Evolutionary conservation across 2,888 invertebrate species (phyloP).

Genomic region (Tridacna crocea): DNA sequence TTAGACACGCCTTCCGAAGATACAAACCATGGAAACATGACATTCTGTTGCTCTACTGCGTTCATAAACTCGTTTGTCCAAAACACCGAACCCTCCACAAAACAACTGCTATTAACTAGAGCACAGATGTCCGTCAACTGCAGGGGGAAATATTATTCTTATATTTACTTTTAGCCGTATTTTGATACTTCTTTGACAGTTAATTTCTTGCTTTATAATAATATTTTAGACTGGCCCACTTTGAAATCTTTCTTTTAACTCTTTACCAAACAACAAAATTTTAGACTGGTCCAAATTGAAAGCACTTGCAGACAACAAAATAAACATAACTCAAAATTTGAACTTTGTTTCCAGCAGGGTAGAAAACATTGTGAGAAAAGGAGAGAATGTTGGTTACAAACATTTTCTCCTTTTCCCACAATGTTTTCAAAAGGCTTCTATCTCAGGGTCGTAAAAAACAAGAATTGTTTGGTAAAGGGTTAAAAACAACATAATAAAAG

Average conservation of each 20-base stretch:
- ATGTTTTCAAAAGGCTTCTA: too few relatives aligned
- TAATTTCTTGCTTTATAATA: not conserved
- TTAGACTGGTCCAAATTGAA: too few relatives aligned
- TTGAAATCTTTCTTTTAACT: not conserved
- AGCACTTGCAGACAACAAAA: too few relatives aligned
- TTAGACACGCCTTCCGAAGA: not conserved
- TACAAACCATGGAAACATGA: slow-evolving; percentile 37
- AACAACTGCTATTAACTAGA: slow-evolving; percentile 12
- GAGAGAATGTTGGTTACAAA: not conserved
- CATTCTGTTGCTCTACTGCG: slow-evolving; percentile 10
- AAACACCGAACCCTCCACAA: slow-evolving; percentile 25
- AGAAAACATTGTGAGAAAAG: not conserved
- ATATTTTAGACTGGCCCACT: not conserved
- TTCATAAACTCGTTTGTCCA: slow-evolving; percentile 32
- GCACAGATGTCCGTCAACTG: slow-evolving; percentile 35
- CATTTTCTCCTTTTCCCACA: not conserved
- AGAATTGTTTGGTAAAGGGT: too few relatives aligned
- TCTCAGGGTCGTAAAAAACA: too few relatives aligned
- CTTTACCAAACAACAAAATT: too few relatives aligned
- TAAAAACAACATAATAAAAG: too few relatives aligned
- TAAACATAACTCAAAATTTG: not conserved
- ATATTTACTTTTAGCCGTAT: too few relatives aligned
- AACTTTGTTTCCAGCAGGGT: not conserved
- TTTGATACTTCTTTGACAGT: not conserved
- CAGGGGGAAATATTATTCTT: not conserved